Conservation (phyloP, 2,113 vertebrate genomes). For the Misgurnus anguillicaudatus region DNA sequence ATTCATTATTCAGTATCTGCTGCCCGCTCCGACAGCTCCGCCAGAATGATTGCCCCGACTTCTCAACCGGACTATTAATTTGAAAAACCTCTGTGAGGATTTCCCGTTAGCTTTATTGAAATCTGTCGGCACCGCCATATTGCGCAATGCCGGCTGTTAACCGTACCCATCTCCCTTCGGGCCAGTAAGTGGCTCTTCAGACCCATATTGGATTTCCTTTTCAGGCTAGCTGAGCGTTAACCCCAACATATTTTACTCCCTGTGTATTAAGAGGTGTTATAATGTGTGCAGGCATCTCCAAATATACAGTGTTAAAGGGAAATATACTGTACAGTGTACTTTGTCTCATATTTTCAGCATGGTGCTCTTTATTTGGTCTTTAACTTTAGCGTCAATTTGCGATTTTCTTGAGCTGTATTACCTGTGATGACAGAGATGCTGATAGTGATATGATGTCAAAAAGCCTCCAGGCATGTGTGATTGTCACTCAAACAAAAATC, state of each 20-base stretch:
- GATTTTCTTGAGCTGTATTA: neutral
- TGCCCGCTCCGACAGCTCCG: constrained; percentile 39
- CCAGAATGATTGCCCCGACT: constrained; percentile 48
- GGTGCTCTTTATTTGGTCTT: constrained; percentile 25
- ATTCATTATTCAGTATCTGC: constrained; percentile 51
- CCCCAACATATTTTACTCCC: neutral
- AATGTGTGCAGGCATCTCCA: neutral
- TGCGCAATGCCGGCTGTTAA: constrained; percentile 37
- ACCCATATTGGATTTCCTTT: constrained; percentile 24
- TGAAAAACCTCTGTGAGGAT: constrained; percentile 43
- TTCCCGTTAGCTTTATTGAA: constrained; percentile 54
- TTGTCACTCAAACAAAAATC: neutral
- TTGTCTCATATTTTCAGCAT: neutral
- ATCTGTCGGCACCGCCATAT: constrained; percentile 48
- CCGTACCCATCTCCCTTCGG: constrained; percentile 21
- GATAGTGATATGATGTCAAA: neutral
- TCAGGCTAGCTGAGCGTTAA: neutral
- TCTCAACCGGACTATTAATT: constrained; percentile 50
- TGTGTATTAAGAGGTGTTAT: neutral
- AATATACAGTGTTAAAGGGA: neutral
- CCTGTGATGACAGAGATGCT: constrained; percentile 35
- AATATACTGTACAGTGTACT: neutral
- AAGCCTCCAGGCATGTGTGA: neutral
- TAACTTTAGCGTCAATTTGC: neutral
- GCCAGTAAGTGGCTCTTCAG: constrained; percentile 42